phyloP scores from a whole-genome alignment of 1,140 invertebrate genomes.

The Episyrphus balteatus region DNA sequence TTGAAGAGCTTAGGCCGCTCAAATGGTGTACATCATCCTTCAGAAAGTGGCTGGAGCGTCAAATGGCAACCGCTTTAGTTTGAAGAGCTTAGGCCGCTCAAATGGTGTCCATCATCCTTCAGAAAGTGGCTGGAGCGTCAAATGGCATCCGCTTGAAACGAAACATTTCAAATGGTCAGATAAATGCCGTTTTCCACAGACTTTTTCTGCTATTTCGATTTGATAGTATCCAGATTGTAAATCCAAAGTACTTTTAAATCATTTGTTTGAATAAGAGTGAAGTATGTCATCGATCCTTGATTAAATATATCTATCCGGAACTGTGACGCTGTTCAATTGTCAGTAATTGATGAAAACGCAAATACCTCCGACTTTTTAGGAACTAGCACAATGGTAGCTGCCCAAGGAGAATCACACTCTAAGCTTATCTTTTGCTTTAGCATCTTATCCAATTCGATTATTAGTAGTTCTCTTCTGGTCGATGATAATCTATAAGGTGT shows the following conservation, averaged over 20 bases:
- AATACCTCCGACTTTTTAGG: conserved; percentile 19
- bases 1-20: no score
- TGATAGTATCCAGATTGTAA: conserved; percentile 31
- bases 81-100: no score
- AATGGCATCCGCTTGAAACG: conserved; percentile 35
- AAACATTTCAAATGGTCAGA: conserved; percentile 28
- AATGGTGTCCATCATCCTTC: conserved; percentile 18
- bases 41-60: conserved; percentile 18
- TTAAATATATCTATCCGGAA: conserved; percentile 33
- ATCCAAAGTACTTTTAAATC: conserved; percentile 20
- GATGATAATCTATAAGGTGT: conserved; percentile 20
- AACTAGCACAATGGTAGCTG: conserved; percentile 26
- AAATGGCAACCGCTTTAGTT: conserved; percentile 7
- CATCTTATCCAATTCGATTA: no score
- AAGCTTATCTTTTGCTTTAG: conserved; percentile 9
- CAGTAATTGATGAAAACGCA: conserved; percentile 33
- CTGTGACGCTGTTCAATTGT: conserved; percentile 24
- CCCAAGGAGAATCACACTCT: conserved; percentile 26
- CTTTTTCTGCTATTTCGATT: conserved; percentile 17
- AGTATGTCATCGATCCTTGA: conserved; percentile 20
- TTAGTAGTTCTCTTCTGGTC: background rate
- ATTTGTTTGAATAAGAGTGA: no score
- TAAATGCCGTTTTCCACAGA: conserved; percentile 36
- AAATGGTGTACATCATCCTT: no score
- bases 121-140: no score